These are phyloP conservation scores for Psilanteris sp. DNA, from an alignment of 1,140 invertebrate genomes.

Conservation along the genomic window DNA sequence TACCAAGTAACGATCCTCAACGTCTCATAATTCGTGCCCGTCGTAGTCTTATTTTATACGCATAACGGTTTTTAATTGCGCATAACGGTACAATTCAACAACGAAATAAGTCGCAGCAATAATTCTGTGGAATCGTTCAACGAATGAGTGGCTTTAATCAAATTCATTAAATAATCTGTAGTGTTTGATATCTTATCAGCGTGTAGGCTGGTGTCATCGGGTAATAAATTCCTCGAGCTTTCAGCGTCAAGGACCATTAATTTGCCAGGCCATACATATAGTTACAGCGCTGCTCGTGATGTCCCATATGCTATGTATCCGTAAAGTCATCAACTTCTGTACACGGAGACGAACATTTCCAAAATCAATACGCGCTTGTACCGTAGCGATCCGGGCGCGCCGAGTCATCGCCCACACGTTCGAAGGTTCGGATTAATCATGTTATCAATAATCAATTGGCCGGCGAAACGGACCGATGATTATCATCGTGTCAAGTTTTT, in stretches of 20 bases:
- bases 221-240: conserved; percentile 63
- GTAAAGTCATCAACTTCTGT: conserved; percentile 58
- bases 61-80: too few relatives aligned
- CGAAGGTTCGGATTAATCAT: conserved; percentile 40
- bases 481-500: too few relatives aligned
- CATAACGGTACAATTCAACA: too few relatives aligned
- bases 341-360: conserved; percentile 42
- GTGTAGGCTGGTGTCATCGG: conserved; percentile 45
- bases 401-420: conserved; percentile 34
- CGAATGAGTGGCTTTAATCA: conserved; percentile 10
- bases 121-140: neutral
- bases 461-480: neutral
- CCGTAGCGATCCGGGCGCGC: conserved; percentile 33
- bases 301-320: conserved; percentile 47
- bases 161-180: conserved; percentile 46
- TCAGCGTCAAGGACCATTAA: conserved; percentile 64
- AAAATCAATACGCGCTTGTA: conserved; percentile 57
- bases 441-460: conserved; percentile 14
- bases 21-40: too few relatives aligned
- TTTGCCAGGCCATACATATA: conserved; percentile 58
- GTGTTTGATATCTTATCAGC: conserved; percentile 59
- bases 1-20: too few relatives aligned
- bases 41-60: too few relatives aligned
- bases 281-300: conserved; percentile 53
- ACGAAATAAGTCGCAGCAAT: too few relatives aligned